Percentiles rank a stretch among this genome's conserved stretches.
Evolutionary conservation across 2,797 vertebrate species (phyloP).

Genomic region (Parauchenoglanis ngamensis): DNA sequence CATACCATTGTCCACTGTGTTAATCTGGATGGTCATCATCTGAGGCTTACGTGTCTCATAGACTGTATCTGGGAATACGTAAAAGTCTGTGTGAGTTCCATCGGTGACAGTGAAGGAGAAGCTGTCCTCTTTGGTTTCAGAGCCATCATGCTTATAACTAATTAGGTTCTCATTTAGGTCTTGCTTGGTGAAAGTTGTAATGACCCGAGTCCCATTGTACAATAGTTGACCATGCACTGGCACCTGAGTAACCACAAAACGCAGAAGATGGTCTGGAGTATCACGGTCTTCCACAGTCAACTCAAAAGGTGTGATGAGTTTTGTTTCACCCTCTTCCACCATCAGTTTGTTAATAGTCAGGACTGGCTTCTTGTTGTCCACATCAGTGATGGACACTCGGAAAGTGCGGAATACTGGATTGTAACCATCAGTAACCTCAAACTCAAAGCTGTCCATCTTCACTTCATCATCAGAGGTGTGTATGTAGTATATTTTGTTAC

Average conservation of each 20-base stretch:
- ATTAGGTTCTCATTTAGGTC: slow-evolving; percentile 86
- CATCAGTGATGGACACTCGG: slow-evolving; percentile 83
- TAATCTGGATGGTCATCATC: slow-evolving; percentile 82
- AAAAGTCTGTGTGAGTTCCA: slow-evolving; percentile 82
- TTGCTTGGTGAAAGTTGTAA: slow-evolving; percentile 82
- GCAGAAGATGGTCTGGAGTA: slow-evolving; percentile 78
- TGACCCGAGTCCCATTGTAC: slow-evolving; percentile 77
- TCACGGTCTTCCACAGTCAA: slow-evolving; percentile 83
- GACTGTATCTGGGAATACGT: slow-evolving; percentile 81
- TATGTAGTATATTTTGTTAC: slow-evolving; percentile 87
- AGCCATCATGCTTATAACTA: slow-evolving; percentile 83
- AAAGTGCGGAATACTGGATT: slow-evolving; percentile 83
- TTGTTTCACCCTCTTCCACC: slow-evolving; percentile 80
- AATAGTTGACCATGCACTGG: slow-evolving; percentile 84
- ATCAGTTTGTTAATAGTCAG: slow-evolving; percentile 77
- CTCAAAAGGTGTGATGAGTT: slow-evolving; percentile 86
- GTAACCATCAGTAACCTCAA: slow-evolving; percentile 84
- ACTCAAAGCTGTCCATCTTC: slow-evolving; percentile 89
- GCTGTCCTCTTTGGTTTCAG: slow-evolving; percentile 80
- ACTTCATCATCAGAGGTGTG: slow-evolving; percentile 83
- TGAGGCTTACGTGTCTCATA: slow-evolving; percentile 83
- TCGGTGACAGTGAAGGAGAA: slow-evolving; percentile 89
- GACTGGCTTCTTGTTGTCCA: slow-evolving; percentile 87
- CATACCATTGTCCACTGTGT: slow-evolving; percentile 78
- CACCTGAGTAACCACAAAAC: slow-evolving; percentile 82